Conservation (phyloP, 2,888 invertebrate genomes). For the Polylopha cassiicola region DNA sequence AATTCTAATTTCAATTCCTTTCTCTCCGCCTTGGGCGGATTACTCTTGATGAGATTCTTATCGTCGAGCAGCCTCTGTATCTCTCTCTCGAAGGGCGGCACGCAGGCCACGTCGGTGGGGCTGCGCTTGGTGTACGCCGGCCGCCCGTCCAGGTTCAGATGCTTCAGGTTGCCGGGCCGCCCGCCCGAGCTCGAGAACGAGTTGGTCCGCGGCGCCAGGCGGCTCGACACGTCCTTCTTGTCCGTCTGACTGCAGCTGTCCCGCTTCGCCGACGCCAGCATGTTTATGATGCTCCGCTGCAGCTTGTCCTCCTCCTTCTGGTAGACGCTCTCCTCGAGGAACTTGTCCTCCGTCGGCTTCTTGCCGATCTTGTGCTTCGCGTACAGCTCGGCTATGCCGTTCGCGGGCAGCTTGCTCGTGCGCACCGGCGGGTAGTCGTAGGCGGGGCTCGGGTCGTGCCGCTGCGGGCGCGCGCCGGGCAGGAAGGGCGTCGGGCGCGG, state of each 20-base stretch:
- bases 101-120: conserved; percentile 70
- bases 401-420: conserved; percentile 51
- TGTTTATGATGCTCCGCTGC: conserved; percentile 69
- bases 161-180: conserved; percentile 72
- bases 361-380: conserved; percentile 61
- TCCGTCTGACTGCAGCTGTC: conserved; percentile 82
- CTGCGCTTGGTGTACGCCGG: conserved; percentile 69
- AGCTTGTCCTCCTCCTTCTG: conserved; percentile 71
- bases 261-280: conserved; percentile 76
- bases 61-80: conserved; percentile 87
- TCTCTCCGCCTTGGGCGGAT: conserved; percentile 78
- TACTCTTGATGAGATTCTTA: conserved; percentile 79
- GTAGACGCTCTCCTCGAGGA: conserved; percentile 53
- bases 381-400: conserved; percentile 61
- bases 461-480: conserved; percentile 61
- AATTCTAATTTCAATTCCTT: conserved; percentile 79
- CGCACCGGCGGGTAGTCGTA: conserved; percentile 80
- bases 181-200: conserved; percentile 75
- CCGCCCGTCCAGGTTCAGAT: conserved; percentile 69
- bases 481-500: conserved; percentile 75
- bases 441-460: conserved; percentile 73
- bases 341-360: conserved; percentile 64
- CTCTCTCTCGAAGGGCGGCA: conserved; percentile 86
- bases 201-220: conserved; percentile 59
- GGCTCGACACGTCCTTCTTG: conserved; percentile 75